A percentile compares a stretch with the other conserved stretches of the same genome.
Conservation (phyloP, 2,113 vertebrate genomes). For the Strix aluco region DNA sequence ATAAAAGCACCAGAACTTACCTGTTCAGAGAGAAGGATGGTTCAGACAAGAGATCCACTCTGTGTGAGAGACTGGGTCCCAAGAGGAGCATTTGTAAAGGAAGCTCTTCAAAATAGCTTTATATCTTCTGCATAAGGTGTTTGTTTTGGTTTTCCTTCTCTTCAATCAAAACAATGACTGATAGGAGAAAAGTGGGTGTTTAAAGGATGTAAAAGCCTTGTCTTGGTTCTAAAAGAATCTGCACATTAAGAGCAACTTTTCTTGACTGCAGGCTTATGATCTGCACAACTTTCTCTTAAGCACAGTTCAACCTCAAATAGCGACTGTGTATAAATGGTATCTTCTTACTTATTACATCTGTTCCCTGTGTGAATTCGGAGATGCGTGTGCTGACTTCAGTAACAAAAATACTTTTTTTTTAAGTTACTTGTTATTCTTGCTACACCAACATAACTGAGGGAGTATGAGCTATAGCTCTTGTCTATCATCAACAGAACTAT, state of each 20-base stretch:
- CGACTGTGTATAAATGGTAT: neutral
- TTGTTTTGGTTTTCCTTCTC: neutral
- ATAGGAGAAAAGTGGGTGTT: neutral
- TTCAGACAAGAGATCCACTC: neutral
- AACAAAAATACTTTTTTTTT: constrained; percentile 49
- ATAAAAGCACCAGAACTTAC: constrained; percentile 24
- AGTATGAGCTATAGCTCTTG: constrained; percentile 7
- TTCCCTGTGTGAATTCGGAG: constrained; percentile 46
- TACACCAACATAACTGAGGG: neutral
- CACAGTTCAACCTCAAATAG: neutral
- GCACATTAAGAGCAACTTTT: neutral
- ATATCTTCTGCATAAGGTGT: neutral
- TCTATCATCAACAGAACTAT: neutral
- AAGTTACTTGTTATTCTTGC: constrained; percentile 49
- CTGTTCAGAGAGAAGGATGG: neutral
- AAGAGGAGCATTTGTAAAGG: constrained; percentile 3
- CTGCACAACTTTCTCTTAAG: neutral
- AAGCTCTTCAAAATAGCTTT: constrained; percentile 5
- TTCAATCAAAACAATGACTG: constrained; percentile 11
- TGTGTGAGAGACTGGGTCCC: neutral
- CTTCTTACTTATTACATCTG: constrained; percentile 57
- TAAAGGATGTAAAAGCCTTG: neutral
- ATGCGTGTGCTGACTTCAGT: constrained; percentile 44
- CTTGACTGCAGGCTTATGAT: neutral
- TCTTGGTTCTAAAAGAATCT: neutral